Evolutionary conservation across 2,113 vertebrate genomes (phyloP), one percentile per base, ranked within the genome.

Genomic region (Larimichthys crocea): DNA sequence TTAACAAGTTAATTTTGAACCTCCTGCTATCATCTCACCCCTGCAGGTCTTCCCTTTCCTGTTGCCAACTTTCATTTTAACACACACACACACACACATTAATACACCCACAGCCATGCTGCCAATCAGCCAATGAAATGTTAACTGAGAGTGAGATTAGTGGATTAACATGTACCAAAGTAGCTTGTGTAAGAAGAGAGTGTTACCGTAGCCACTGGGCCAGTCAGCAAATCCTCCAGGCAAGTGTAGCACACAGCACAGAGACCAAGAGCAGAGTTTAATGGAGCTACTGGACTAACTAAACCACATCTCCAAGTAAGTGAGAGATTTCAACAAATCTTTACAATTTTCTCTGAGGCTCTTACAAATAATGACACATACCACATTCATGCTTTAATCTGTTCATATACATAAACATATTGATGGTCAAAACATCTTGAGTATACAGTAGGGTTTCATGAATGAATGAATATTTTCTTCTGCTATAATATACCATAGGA

Each of bases 101-200:
- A 46, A 42, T 29, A 17, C 46, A 35, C 74, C 53, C 84, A 44
- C 29, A 26, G 14, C 66, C 53, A 49, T 8, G 14, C 22, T 44
- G 75, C 71, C 76, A 90, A 86, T 89, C 84, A 91, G 80, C 86
- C 91, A 92, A 86, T 91, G 88, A 88, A 88, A 89, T 71, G 78
- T 80, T 87, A 82, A 88, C 62, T 55, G 88, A 83, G 89, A 86
- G 59, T 84, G 74, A 91, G 92, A 92, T 93, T 93, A 95, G 82
- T 86, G 91, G 93, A 95, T 95, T 94, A 94, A 66, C 83, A 31
- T 82, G 77, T 44, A 75, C 84, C 79, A 91, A 92, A 94, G 86
- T 84, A 91, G 93, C 91, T 94, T 94, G 87, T 86, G 86, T 90
- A 74, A 80, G 71, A 83, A 74, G 86, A 89, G 89, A 86, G 74